A percentile compares a stretch with the other conserved stretches of the same genome.
phyloP scores from a whole-genome alignment of 1,140 invertebrate species.

The Bombus affinis region DNA sequence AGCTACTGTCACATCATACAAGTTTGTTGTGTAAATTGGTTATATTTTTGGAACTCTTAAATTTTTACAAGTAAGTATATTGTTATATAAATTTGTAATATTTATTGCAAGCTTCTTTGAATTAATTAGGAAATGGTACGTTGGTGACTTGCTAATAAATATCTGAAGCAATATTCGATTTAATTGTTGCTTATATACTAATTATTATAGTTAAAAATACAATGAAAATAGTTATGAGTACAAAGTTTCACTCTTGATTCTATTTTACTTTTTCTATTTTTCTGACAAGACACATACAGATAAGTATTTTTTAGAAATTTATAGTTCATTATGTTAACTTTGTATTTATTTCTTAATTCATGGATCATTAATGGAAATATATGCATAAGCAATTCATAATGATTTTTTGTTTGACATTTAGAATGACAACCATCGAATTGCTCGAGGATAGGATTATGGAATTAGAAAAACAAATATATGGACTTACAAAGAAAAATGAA shows the following conservation, averaged over 20 bases:
- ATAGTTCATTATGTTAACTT: background rate
- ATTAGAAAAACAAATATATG: conserved; percentile 76
- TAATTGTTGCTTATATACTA: background rate
- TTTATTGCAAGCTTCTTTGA: background rate
- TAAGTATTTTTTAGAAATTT: background rate
- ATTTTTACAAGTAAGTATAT: conserved; percentile 26
- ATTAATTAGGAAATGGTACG: background rate
- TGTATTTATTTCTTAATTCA: background rate
- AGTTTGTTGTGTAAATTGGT: background rate
- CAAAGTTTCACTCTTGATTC: background rate
- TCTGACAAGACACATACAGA: background rate
- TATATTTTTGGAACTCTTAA: no score
- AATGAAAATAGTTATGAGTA: background rate
- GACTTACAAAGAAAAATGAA: conserved; percentile 50
- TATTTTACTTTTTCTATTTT: no score
- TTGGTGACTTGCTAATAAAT: background rate
- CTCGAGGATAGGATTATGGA: conserved; percentile 75
- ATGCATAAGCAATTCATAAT: background rate
- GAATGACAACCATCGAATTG: conserved; percentile 63
- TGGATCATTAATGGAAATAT: background rate
- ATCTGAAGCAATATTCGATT: background rate
- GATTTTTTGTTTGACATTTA: conserved; percentile 7
- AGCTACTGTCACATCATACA: background rate
- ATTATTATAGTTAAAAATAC: background rate
- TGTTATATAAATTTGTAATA: background rate